Evolutionary conservation across 2,113 vertebrate species (phyloP), one percentile per base, ranked within the genome.

Genomic region (Gymnorhina tibicen): DNA sequence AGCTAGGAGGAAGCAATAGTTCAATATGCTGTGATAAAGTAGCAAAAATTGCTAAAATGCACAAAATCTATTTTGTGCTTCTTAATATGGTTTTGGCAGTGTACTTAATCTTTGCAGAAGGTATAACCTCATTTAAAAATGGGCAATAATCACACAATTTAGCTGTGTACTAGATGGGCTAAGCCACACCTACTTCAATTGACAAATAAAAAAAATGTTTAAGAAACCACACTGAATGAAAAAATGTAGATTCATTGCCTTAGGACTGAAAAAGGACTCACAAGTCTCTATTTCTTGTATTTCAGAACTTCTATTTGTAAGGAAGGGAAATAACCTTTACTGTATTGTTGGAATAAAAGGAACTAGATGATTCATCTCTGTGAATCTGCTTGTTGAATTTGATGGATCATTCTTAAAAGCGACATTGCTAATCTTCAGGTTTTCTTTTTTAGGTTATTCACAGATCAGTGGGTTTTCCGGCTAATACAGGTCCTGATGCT

Each of bases 401-500:
- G 99, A 99, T 99, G 99, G 99, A 99, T 99, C 99, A 99, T 99
- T 99, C 99, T 98, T 99, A 99, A 99, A 99, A 99, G 99, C 99
- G 98, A 99, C 98, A 97, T 99, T 98, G 99, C 99, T 99, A 99
- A 99, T 99, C 99, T 99, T 99, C 99, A 98, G 99, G 99, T 99
- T 98, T 99, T 99, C 99, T 99, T 99, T 99, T 99, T 99, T 99
- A 99, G 99, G 99, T 99, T 99, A 99, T 99, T 99, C 99, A 99
- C 99, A 99, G 99, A 99, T 99, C 99, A 99, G 99, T 99, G 99
- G 98, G 99, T 99, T 99, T 99, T 99, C 99, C 98, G 97, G 99
- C 99, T 99, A 99, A 99, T 99, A 99, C 98, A 98, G 98, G 99
- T 99, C 99, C 98, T 99, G 99, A 99, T 99, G 99, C 99, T 98